Conservation (phyloP, 2,797 vertebrate genomes). For the Falco cherrug region DNA sequence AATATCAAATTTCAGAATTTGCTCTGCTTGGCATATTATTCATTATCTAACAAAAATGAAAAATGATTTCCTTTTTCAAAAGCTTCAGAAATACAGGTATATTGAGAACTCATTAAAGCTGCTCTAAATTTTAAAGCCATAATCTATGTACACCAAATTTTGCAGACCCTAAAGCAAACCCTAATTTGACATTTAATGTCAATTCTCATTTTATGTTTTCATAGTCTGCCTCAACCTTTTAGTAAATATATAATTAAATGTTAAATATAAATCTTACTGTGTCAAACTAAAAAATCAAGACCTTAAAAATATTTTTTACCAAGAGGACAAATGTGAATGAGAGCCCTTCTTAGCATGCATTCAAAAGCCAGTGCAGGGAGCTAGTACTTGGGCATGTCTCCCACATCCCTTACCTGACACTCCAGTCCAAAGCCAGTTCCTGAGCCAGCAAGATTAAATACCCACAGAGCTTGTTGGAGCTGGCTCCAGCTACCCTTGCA, state of each 20-base stretch:
- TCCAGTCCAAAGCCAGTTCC: background rate
- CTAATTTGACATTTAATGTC: conserved; percentile 11
- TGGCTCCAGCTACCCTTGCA: background rate
- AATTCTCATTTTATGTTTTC: background rate
- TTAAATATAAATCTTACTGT: background rate
- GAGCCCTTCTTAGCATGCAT: background rate
- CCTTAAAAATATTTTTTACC: background rate
- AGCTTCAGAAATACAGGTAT: conserved; percentile 9
- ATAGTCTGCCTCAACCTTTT: background rate
- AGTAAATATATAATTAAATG: conserved; percentile 5
- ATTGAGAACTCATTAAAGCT: conserved; percentile 41
- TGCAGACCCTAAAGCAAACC: conserved; percentile 36
- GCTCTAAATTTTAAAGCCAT: conserved; percentile 12
- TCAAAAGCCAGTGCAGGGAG: background rate
- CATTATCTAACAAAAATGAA: conserved; percentile 46
- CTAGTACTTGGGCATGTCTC: background rate
- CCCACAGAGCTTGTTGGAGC: background rate
- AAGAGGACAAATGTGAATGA: background rate
- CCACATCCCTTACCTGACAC: too few relatives aligned
- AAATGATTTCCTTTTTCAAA: conserved; percentile 43
- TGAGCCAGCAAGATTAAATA: background rate
- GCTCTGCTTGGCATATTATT: conserved; percentile 25
- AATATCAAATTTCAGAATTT: conserved; percentile 40
- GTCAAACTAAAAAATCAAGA: background rate
- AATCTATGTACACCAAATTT: background rate